Conservation (phyloP, 2,797 vertebrate genomes). For the Lateolabrax maculatus region DNA sequence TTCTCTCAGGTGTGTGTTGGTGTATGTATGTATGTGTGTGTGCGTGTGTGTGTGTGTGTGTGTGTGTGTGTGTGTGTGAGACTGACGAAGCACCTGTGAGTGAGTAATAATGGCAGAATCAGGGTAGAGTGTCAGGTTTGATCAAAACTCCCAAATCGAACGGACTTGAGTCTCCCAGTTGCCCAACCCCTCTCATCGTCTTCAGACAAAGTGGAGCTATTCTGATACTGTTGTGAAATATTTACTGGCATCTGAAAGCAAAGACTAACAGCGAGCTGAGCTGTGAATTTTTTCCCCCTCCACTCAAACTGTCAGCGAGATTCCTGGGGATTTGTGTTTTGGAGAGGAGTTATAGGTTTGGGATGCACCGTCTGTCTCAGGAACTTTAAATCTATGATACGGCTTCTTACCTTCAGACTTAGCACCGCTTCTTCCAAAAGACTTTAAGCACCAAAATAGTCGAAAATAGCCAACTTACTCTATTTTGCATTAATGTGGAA, state of each 20-base stretch:
- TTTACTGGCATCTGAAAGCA: constrained; percentile 65
- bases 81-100: constrained; percentile 42
- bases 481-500: constrained; percentile 55
- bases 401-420: constrained; percentile 54
- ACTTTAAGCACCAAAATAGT: constrained; percentile 49
- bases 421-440: constrained; percentile 42
- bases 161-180: constrained; percentile 55
- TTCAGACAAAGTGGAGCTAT: constrained; percentile 57
- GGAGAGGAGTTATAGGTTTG: constrained; percentile 54
- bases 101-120: constrained; percentile 78
- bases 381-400: constrained; percentile 61
- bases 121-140: constrained; percentile 66
- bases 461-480: constrained; percentile 28
- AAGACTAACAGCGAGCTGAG: constrained; percentile 56
- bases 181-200: constrained; percentile 35
- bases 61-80: constrained; percentile 27
- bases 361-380: constrained; percentile 51
- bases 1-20: constrained; percentile 61
- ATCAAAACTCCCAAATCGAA: constrained; percentile 68
- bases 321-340: constrained; percentile 67
- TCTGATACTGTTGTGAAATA: constrained; percentile 67
- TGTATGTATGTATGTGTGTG: constrained; percentile 2
- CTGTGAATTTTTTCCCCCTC: constrained; percentile 55
- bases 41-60: constrained; percentile 14
- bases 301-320: constrained; percentile 67